Percentiles rank a stretch among this genome's conserved stretches.
These are phyloP conservation scores for Thymallus thymallus DNA, from an alignment of 2,113 vertebrate genomes.

Conservation along the genomic window DNA sequence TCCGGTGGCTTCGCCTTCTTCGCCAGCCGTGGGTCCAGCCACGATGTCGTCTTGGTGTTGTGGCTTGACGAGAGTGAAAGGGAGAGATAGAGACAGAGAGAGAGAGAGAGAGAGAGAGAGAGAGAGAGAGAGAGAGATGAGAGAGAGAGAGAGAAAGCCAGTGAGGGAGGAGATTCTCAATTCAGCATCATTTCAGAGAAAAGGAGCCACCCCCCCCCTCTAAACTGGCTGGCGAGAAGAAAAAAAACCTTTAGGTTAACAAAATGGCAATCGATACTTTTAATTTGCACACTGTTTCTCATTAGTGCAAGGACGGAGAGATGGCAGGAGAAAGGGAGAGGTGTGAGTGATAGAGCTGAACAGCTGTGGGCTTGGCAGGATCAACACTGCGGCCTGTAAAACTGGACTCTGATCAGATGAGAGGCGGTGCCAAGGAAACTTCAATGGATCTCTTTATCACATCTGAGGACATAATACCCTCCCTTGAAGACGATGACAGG, in stretches of 20 bases:
- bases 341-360: conserved; percentile 57
- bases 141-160: too few relatives aligned
- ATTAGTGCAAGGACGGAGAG: conserved; percentile 67
- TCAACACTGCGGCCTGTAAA: conserved; percentile 79
- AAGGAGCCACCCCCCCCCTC: conserved; percentile 38
- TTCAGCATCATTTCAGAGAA: conserved; percentile 67
- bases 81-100: neutral
- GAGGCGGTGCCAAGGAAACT: conserved; percentile 82
- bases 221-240: neutral
- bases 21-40: conserved; percentile 87
- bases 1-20: conserved; percentile 88
- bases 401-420: conserved; percentile 86
- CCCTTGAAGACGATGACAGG: conserved; percentile 26
- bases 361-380: conserved; percentile 86
- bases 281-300: conserved; percentile 17
- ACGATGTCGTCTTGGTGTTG: conserved; percentile 91
- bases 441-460: conserved; percentile 86
- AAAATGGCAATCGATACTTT: conserved; percentile 16
- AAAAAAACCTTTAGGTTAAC: conserved; percentile 8
- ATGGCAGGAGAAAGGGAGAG: conserved; percentile 66
- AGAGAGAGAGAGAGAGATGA: conserved; percentile 2
- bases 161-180: neutral
- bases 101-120: neutral
- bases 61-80: conserved; percentile 64
- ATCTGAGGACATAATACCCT: conserved; percentile 54